Evolutionary conservation across 37 sponge, comb jelly and placozoan species (phyloP).

Genomic region (Theonella swinhoei): DNA sequence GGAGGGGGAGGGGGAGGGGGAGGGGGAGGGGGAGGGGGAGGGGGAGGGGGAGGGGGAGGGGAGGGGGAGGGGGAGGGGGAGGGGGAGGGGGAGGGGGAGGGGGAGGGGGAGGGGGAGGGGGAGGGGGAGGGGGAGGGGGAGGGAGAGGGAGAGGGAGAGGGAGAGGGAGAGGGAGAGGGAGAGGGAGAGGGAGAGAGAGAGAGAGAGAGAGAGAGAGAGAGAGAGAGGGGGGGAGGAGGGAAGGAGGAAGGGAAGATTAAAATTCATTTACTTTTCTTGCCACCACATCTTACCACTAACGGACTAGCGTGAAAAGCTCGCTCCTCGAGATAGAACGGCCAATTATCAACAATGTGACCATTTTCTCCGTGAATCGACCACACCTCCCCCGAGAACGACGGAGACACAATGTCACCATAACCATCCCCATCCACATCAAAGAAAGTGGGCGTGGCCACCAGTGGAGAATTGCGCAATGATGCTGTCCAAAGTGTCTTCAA

Average conservation of each 20-base stretch:
- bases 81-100: slow-evolving; percentile 1
- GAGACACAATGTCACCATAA: slow-evolving; percentile 55
- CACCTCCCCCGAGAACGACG: slow-evolving; percentile 67
- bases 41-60: not conserved
- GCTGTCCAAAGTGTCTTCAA: slow-evolving; percentile 44
- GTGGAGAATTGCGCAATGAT: slow-evolving; percentile 45
- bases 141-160: not conserved
- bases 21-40: not conserved
- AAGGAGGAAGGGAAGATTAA: not conserved
- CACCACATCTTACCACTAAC: slow-evolving; percentile 42
- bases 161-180: not conserved
- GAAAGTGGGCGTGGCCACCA: slow-evolving; percentile 61
- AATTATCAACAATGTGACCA: slow-evolving; percentile 76
- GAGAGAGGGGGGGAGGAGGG: not conserved
- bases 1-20: not conserved
- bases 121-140: not conserved
- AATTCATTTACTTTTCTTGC: not conserved
- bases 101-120: not conserved
- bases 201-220: not conserved
- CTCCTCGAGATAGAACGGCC: slow-evolving; percentile 77
- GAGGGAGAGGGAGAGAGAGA: not conserved
- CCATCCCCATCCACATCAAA: slow-evolving; percentile 80
- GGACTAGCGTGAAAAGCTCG: slow-evolving; percentile 62
- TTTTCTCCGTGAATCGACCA: slow-evolving; percentile 77
- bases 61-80: not conserved